Evolutionary conservation across 1,140 invertebrate genomes (phyloP).

Genomic region (Anthonomus grandis): DNA sequence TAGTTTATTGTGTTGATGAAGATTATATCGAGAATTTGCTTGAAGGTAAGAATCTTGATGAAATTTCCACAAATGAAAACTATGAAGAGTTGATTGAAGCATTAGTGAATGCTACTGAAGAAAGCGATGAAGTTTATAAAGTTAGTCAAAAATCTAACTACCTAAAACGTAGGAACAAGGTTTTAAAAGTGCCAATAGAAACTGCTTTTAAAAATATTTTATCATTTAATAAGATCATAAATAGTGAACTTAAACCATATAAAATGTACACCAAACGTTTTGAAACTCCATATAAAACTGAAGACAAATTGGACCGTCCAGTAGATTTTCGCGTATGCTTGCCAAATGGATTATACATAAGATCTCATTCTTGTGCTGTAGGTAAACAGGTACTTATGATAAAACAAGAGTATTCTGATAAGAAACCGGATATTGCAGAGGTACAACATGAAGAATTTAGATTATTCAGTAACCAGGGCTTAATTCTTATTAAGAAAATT

Average conservation of each 20-base stretch:
- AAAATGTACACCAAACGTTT: constrained; percentile 11
- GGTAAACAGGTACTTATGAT: constrained; percentile 11
- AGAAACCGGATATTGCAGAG: background rate
- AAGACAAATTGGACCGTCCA: background rate
- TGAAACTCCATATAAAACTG: background rate
- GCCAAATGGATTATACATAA: constrained; percentile 31
- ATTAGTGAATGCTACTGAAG: background rate
- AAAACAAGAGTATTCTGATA: constrained; percentile 25
- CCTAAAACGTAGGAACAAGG: constrained; percentile 6
- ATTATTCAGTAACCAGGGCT: constrained; percentile 29
- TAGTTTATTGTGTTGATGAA: constrained; percentile 19
- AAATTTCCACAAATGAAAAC: constrained; percentile 7
- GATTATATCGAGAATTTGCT: constrained; percentile 5
- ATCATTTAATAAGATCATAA: background rate
- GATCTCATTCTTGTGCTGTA: background rate
- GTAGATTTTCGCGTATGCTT: constrained; percentile 29
- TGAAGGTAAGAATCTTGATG: background rate
- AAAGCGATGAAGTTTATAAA: constrained; percentile 20
- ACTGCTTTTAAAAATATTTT: constrained; percentile 11
- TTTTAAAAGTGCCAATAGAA: constrained; percentile 22
- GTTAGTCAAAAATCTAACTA: constrained; percentile 15
- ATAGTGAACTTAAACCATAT: background rate
- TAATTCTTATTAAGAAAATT: constrained; percentile 30
- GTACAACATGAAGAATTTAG: constrained; percentile 29
- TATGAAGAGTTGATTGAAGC: constrained; percentile 9